Base-by-base conservation (phyloP, 2,888 invertebrate genomes). In the Strigamia transsilvanica region DNA sequence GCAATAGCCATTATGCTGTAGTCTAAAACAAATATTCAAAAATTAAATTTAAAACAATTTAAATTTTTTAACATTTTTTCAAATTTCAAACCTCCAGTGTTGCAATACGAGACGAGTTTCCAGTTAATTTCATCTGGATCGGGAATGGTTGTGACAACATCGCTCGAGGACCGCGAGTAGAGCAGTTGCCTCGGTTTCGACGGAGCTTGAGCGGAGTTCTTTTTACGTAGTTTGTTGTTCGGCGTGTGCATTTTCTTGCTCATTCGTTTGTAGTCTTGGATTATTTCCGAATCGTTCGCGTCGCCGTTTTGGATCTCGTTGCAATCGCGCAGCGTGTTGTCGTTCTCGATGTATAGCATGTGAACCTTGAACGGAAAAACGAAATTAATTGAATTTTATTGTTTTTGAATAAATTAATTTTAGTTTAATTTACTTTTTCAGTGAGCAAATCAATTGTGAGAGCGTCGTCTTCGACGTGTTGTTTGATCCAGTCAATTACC, bases 271-370 rank as follows among this genome's bases (percentile, higher is more conserved):
- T 94, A 94, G 88, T 94, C 93, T 87, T 92, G 92, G 51, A 94
- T 92, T 84, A 94, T 91, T 86, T 94, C 93, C 34, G 93, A 93
- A 87, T 94, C 93, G 83, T 91, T 92, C 83, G 91, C 88, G 83
- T 91, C 91, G 23, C 90, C 89, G 81, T 86, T 87, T 9, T 93
- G 93, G 86, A 94, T 90, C 86, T 93, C 93, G 83, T 92, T 91
- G 89, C 94, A 94, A 89, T 95, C 94, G 85, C 93, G 93, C 85
- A 95, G 90, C 51, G 91, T 92, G 87, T 94, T 94, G 87, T 92
- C 92, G 83, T 91, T 89, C 85, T 93, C 93, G 83, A 94, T 90
- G 88, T 93, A 94, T 86, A 94, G 89, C 88, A 94, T 90, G 87
- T 93, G 93, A 23, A 92, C 91, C 89, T 90, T 84, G 38, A 85